These are phyloP conservation scores for Erethizon dorsatum DNA, from an alignment of 2,797 vertebrate species.

Conservation along the genomic window DNA sequence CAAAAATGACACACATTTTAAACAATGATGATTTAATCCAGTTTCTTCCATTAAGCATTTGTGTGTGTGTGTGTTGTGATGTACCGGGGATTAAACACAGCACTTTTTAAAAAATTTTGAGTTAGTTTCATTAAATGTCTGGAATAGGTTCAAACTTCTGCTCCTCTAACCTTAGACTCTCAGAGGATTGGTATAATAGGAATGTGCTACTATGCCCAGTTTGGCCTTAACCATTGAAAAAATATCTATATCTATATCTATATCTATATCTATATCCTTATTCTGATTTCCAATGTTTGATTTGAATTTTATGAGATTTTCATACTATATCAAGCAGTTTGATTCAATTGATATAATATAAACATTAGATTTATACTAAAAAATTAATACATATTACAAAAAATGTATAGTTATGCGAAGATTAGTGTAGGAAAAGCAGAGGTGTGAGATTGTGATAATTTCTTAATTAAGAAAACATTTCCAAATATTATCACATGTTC, in stretches of 20 bases:
- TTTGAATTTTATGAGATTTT: background rate
- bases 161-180: background rate
- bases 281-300: background rate
- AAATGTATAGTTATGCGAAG: background rate
- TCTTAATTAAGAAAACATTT: slow-evolving; percentile 30
- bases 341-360: background rate
- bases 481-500: background rate
- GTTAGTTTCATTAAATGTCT: background rate
- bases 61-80: background rate
- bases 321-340: background rate
- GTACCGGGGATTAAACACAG: background rate
- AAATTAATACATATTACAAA: background rate
- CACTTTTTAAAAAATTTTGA: background rate
- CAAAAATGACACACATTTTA: background rate
- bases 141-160: background rate
- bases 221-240: background rate
- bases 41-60: background rate
- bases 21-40: background rate
- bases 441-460: background rate
- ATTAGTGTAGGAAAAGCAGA: background rate
- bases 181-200: background rate
- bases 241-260: background rate
- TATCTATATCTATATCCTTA: background rate
- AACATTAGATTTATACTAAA: background rate
- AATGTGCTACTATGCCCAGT: background rate